Base-by-base conservation (phyloP, 2,113 vertebrate species). In the Pampusana beccarii region DNA sequence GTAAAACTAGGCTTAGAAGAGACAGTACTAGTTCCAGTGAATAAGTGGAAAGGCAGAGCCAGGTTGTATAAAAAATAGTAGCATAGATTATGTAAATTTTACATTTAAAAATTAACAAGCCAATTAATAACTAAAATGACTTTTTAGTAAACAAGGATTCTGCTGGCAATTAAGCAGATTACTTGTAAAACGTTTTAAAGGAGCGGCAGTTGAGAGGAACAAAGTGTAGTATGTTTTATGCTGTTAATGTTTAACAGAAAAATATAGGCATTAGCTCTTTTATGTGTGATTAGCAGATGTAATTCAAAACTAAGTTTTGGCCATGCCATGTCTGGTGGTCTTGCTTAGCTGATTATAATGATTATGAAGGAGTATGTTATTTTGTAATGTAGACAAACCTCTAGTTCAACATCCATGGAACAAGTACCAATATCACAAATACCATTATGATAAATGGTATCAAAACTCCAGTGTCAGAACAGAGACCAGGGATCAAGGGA, bases 341-440 rank as follows among this genome's bases (percentile, higher is more conserved):
- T 48, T 10, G 31, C 28, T 80, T 71, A 26, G 42, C 19, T 62
- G 9, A 72, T 44, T 56, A 20, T 58, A 54, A 42, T 51, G 38
- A 60, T 69, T 61, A n/a, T 36, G 62, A 75, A 34, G 15, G 44
- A 60, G 65, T 18, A 36, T 5, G 66, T 67, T 75, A n/a, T 61
- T 80, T 67, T 69, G 31, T 58, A n/a, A 84, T 44, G 65, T n/a
- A 64, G 29, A 21, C 26, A 79, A 46, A 29, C 29, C 53, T 67
- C 31, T 51, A 38, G 21, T 79, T 93, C 19, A 28, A 28, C n/a
- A 60, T 50, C 44, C 11, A 16, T 11, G 23, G 34, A 75, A 57
- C 12, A 75, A 26, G 8, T 50, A 54, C 21, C 0, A 0, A 5
- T 53, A 38, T 31, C 67, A 31, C 28, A 83, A 58, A 33, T 48